Conservation (phyloP, 64 coral and sea anemone species). For the Acropora yongei region DNA sequence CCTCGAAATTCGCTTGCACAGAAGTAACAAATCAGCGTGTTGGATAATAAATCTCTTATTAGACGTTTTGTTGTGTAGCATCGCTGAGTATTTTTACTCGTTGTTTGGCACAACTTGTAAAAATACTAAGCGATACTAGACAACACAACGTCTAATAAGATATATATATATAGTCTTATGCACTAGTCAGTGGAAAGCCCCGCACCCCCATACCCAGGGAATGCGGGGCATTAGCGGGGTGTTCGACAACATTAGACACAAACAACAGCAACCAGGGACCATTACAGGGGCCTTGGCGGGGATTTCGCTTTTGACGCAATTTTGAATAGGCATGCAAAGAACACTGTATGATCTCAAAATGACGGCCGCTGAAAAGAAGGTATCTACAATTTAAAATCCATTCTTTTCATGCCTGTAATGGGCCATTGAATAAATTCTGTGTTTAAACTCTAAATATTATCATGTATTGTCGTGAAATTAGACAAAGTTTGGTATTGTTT, state of each 20-base stretch:
- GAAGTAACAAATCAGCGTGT: too few relatives aligned
- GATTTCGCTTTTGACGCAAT: neutral
- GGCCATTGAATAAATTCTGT: constrained; percentile 8
- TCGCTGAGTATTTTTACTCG: too few relatives aligned
- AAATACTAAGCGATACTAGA: too few relatives aligned
- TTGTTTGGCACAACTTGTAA: too few relatives aligned
- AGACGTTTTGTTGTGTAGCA: too few relatives aligned
- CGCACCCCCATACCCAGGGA: too few relatives aligned
- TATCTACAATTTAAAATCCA: constrained; percentile 42
- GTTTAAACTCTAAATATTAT: constrained; percentile 30
- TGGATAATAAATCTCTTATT: too few relatives aligned
- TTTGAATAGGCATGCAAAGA: neutral
- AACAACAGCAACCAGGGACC: neutral
- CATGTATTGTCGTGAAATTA: constrained; percentile 20
- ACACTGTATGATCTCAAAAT: neutral
- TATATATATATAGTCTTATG: neutral
- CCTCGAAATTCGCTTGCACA: too few relatives aligned
- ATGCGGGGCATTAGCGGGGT: neutral
- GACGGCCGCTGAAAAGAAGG: constrained; percentile 23
- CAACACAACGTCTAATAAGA: too few relatives aligned
- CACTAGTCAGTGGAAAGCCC: too few relatives aligned
- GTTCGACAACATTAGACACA: neutral
- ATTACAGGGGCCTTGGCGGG: neutral
- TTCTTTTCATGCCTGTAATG: neutral
- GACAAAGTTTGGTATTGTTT: constrained; percentile 4